phyloP scores from a whole-genome alignment of 2,888 invertebrate species.

The Dicranocentrus wangi region DNA sequence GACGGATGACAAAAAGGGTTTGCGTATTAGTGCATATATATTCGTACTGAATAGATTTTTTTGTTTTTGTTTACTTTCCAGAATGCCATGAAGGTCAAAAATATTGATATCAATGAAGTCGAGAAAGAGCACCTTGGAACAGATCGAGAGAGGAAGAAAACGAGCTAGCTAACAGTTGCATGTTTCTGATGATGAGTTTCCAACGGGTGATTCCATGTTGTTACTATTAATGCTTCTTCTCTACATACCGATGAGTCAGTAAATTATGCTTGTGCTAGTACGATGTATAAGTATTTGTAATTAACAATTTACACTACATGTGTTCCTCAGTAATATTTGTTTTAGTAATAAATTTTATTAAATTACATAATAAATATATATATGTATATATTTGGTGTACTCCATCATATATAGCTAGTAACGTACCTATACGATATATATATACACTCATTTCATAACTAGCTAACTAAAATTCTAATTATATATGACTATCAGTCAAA shows the following conservation, averaged over 20 bases:
- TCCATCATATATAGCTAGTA: not conserved
- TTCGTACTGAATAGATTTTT: no score
- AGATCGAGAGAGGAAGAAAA: conserved; percentile 61
- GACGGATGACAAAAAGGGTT: no score
- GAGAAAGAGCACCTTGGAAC: conserved; percentile 70
- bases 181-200: no score
- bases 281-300: no score
- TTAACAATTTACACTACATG: no score
- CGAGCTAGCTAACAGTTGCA: conserved; percentile 51
- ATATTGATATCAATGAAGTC: conserved; percentile 68
- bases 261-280: no score
- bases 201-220: no score
- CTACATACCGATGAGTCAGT: not conserved
- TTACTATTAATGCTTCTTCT: no score
- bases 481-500: conserved; percentile 21
- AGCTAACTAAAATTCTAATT: not conserved
- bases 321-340: not conserved
- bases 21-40: no score
- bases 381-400: not conserved
- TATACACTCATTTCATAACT: not conserved
- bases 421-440: not conserved
- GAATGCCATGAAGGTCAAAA: conserved; percentile 69
- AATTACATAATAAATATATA: conserved; percentile 6
- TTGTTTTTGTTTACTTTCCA: no score
- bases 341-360: not conserved